A percentile compares a stretch with the other conserved stretches of the same genome.
These are phyloP conservation scores for Cyanistes caeruleus DNA, from an alignment of 2,113 vertebrate genomes.

Conservation along the genomic window DNA sequence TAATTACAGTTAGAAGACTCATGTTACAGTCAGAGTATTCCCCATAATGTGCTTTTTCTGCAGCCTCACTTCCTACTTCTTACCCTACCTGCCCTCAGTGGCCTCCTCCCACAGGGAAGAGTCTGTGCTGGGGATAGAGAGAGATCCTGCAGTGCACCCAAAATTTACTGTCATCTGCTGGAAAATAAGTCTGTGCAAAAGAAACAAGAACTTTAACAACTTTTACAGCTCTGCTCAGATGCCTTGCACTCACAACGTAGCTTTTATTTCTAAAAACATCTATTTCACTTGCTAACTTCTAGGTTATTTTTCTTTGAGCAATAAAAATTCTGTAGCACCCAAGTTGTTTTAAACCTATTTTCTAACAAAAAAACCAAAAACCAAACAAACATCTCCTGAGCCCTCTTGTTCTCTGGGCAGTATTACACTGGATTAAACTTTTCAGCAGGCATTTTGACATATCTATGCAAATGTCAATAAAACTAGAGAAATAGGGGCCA, in stretches of 20 bases:
- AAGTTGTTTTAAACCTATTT: neutral
- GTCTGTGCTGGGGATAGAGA: neutral
- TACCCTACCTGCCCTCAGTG: neutral
- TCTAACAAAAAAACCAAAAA: neutral
- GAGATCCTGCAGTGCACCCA: neutral
- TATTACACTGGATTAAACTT: neutral
- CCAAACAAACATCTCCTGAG: neutral
- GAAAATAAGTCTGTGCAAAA: neutral
- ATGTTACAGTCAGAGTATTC: neutral
- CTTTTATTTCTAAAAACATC: neutral
- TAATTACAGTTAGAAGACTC: neutral
- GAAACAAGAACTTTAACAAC: neutral
- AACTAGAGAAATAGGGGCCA: neutral
- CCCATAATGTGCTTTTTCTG: neutral
- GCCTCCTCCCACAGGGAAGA: neutral
- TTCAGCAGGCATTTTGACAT: constrained; percentile 1
- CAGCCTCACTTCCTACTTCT: neutral
- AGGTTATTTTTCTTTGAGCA: neutral
- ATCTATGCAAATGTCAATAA: neutral
- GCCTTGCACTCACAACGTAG: fast-evolving
- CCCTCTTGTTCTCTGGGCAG: neutral
- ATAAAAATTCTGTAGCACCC: neutral
- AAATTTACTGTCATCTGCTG: neutral
- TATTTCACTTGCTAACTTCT: neutral
- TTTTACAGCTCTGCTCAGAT: neutral